Evolutionary conservation across 1,140 invertebrate species (phyloP).

Genomic region (Lanistes nyassanus): DNA sequence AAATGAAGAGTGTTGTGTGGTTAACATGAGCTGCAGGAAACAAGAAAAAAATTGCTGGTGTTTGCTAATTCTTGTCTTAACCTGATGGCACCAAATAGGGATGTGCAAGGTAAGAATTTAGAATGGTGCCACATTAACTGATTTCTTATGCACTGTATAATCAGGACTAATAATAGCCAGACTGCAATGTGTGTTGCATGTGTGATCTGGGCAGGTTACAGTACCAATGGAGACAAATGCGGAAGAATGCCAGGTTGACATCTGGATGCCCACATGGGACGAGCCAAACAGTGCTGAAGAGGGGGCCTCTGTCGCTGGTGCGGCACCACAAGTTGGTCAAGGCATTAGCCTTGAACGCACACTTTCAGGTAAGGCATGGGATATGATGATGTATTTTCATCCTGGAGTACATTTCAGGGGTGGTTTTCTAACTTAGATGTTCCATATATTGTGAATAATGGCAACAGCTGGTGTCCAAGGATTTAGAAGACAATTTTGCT

Average conservation of each 20-base stretch:
- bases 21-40: too few species aligned
- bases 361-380: conserved; percentile 19
- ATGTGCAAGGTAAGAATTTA: neutral
- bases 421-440: neutral
- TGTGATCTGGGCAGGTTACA: neutral
- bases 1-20: too few species aligned
- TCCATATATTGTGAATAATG: neutral
- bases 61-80: neutral
- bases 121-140: neutral
- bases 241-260: conserved; percentile 6
- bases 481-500: neutral
- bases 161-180: neutral
- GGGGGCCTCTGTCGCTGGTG: neutral
- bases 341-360: conserved; percentile 19
- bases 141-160: neutral
- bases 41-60: too few species aligned
- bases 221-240: neutral
- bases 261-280: neutral
- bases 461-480: neutral
- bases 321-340: neutral
- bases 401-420: neutral
- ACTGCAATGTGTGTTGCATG: neutral
- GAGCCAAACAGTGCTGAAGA: neutral
- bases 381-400: neutral
- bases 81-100: neutral